Percentiles rank a stretch among this genome's conserved stretches.
These are phyloP conservation scores for Didymodactylos carnosus DNA, from an alignment of 2,888 invertebrate species.

Conservation along the genomic window DNA sequence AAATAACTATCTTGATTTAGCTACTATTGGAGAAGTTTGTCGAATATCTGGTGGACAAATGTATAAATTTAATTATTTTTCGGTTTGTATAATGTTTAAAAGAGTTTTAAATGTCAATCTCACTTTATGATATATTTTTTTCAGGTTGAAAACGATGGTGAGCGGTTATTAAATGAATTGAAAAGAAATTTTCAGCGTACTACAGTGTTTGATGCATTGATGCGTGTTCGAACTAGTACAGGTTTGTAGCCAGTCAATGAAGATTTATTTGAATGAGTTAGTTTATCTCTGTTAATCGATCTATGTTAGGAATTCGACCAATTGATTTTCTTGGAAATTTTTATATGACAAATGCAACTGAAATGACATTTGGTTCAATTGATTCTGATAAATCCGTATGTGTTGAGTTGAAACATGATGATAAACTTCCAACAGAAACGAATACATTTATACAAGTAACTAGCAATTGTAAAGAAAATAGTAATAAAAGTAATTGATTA, in stretches of 20 bases:
- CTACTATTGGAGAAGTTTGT: constrained; percentile 76
- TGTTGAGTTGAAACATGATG: constrained; percentile 93
- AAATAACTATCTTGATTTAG: constrained; percentile 80
- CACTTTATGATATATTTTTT: constrained; percentile 38
- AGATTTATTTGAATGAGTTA: no score
- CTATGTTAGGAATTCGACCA: background rate
- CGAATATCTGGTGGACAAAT: constrained; percentile 81
- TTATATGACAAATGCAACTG: constrained; percentile 92
- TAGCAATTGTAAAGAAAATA: constrained; percentile 68
- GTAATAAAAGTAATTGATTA: constrained; percentile 52
- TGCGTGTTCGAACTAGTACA: constrained; percentile 80
- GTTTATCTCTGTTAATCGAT: no score
- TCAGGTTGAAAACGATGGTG: constrained; percentile 78
- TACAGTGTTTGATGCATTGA: constrained; percentile 81
- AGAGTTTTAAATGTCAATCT: background rate
- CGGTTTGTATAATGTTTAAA: background rate
- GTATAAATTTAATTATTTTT: constrained; percentile 63
- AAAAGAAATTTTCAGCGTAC: constrained; percentile 57
- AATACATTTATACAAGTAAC: constrained; percentile 67
- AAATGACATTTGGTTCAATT: constrained; percentile 58
- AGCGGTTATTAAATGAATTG: constrained; percentile 63
- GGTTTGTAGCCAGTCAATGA: constrained; percentile 55
- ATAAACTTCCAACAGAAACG: constrained; percentile 78
- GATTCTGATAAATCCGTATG: constrained; percentile 57
- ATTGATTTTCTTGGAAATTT: constrained; percentile 92